Conservation (phyloP, 2,888 invertebrate species). For the Tetropium fuscum region DNA sequence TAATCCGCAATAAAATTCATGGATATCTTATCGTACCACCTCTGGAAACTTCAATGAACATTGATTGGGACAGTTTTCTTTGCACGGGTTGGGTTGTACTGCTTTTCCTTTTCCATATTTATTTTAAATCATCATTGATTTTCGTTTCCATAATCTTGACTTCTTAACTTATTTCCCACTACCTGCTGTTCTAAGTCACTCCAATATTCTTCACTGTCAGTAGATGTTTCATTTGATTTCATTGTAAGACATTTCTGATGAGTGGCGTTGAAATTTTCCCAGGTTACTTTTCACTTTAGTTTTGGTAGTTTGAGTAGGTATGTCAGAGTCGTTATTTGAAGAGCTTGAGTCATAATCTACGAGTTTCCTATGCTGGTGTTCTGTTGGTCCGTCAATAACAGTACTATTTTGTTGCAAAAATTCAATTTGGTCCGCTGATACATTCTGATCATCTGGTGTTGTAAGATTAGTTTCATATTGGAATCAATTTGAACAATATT, state of each 20-base stretch:
- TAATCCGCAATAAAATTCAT: constrained; percentile 13
- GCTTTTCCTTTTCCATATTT: constrained; percentile 5
- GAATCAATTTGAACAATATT: neutral
- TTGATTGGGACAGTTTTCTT: constrained; percentile 1
- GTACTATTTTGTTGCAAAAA: neutral
- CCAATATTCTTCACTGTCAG: constrained; percentile 3
- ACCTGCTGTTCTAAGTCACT: constrained; percentile 3
- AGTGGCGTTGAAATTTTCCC: neutral
- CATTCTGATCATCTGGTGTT: neutral
- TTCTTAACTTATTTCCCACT: constrained; percentile 7
- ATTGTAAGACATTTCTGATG: constrained; percentile 5
- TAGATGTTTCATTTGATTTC: neutral
- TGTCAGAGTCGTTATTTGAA: neutral
- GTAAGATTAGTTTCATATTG: neutral
- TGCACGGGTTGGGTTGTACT: constrained; percentile 8
- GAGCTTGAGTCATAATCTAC: neutral
- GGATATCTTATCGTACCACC: constrained; percentile 1
- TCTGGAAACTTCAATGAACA: constrained; percentile 11
- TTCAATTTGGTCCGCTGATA: neutral
- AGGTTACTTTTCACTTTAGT: neutral
- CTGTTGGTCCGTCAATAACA: neutral
- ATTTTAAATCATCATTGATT: constrained; percentile 1
- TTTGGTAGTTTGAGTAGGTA: neutral
- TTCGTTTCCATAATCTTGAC: constrained; percentile 7
- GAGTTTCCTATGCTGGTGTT: neutral